phyloP scores from a whole-genome alignment of 2,797 vertebrate genomes.

The Caiman crocodilus region DNA sequence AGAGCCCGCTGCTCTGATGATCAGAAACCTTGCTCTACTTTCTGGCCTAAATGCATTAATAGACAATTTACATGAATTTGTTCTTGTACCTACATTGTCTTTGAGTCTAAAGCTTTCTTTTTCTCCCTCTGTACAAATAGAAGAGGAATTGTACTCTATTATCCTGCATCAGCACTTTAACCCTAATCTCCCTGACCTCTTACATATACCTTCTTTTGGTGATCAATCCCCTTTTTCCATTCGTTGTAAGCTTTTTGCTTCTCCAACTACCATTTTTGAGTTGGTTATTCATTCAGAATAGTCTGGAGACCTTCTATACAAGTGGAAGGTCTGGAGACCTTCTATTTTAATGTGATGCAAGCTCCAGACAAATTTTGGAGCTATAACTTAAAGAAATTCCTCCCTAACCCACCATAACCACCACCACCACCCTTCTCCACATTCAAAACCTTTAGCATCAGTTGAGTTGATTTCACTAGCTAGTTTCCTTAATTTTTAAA shows the following conservation, averaged over 20 bases:
- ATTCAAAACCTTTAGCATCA: background rate
- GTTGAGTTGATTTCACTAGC: conserved; percentile 45
- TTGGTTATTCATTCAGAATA: conserved; percentile 40
- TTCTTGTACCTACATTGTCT: background rate
- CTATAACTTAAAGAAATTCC: conserved; percentile 20
- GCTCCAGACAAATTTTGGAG: conserved; percentile 45
- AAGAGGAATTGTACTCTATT: background rate
- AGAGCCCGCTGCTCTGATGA: background rate
- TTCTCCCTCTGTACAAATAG: background rate
- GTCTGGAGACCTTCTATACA: conserved; percentile 42
- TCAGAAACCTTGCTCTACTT: background rate
- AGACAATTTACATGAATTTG: background rate
- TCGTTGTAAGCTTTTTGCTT: conserved; percentile 33
- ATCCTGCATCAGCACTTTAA: background rate
- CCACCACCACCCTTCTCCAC: background rate
- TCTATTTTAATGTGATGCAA: background rate
- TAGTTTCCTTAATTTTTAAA: conserved; percentile 49
- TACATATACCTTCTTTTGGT: conserved; percentile 16
- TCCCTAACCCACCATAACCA: background rate
- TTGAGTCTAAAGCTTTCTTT: background rate
- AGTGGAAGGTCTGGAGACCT: no score
- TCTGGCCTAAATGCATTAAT: background rate
- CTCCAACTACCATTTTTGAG: conserved; percentile 53
- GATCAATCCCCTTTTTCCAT: background rate
- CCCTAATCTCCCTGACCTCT: conserved; percentile 40